These are phyloP conservation scores for Sebastes diaconus DNA, from an alignment of 2,797 vertebrate genomes.

Conservation along the genomic window DNA sequence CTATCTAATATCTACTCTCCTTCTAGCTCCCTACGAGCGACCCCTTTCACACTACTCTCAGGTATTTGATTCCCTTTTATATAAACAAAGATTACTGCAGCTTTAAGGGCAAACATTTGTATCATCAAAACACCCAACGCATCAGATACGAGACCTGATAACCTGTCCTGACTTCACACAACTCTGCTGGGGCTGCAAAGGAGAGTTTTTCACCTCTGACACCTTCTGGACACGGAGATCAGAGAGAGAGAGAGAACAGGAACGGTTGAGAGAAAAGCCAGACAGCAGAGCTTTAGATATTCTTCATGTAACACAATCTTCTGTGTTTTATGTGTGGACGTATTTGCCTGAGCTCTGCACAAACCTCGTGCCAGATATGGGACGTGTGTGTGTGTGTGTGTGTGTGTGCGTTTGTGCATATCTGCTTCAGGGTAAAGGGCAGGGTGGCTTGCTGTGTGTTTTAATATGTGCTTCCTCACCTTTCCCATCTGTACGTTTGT, in stretches of 20 bases:
- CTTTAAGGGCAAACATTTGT: neutral
- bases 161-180: neutral
- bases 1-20: neutral
- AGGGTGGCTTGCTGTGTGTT: slow-evolving; percentile 7
- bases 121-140: neutral
- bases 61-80: neutral
- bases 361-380: slow-evolving; percentile 1
- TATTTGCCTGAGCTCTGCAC: slow-evolving; percentile 3
- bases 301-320: neutral
- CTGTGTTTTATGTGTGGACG: neutral
- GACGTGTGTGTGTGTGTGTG: neutral
- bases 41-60: neutral
- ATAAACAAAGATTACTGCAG: neutral
- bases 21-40: neutral
- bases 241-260: neutral
- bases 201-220: neutral
- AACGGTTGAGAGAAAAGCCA: neutral
- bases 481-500: slow-evolving; percentile 36
- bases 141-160: neutral
- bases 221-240: neutral
- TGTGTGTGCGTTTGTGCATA: neutral
- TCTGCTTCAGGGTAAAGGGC: slow-evolving; percentile 28
- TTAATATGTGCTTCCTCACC: slow-evolving; percentile 22
- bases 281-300: neutral
- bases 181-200: neutral